These are phyloP conservation scores for Trematomus loennbergii DNA, from an alignment of 2,113 vertebrate species.

Conservation along the genomic window DNA sequence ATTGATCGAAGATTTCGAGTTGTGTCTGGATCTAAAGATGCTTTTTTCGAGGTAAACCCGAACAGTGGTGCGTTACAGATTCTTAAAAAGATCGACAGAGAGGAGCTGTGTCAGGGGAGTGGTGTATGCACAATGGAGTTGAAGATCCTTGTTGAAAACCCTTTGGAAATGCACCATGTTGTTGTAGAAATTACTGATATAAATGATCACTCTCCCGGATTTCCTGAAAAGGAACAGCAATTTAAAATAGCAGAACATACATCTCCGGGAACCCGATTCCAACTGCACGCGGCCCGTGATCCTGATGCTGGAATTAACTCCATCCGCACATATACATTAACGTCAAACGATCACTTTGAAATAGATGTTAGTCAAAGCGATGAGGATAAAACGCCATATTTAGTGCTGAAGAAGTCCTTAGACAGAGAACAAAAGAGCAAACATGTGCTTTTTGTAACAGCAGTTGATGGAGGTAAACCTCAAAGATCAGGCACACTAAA, in stretches of 20 bases:
- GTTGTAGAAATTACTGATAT: constrained; percentile 77
- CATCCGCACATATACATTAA: constrained; percentile 79
- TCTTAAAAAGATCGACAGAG: constrained; percentile 76
- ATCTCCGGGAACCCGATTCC: constrained; percentile 74
- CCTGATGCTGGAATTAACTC: constrained; percentile 82
- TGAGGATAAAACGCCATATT: constrained; percentile 70
- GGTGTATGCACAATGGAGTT: constrained; percentile 72
- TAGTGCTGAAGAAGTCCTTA: constrained; percentile 81
- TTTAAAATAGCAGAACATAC: constrained; percentile 77
- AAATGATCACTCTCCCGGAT: constrained; percentile 82
- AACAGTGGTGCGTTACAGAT: constrained; percentile 74
- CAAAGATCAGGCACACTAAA: constrained; percentile 60
- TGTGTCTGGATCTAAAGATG: constrained; percentile 65
- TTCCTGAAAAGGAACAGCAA: constrained; percentile 70
- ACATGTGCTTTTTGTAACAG: constrained; percentile 65
- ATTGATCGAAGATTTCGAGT: constrained; percentile 69
- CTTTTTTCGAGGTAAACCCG: constrained; percentile 73
- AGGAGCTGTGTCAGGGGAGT: constrained; percentile 73
- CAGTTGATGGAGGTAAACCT: constrained; percentile 80
- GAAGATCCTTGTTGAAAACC: constrained; percentile 79
- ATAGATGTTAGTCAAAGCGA: constrained; percentile 61
- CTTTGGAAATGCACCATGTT: constrained; percentile 80
- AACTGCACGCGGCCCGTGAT: constrained; percentile 83
- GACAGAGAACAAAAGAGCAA: constrained; percentile 67
- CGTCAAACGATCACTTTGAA: constrained; percentile 73